Percentiles rank a stretch among this genome's conserved stretches.
Evolutionary conservation across 2,113 vertebrate species (phyloP).

Genomic region (Grus americana): DNA sequence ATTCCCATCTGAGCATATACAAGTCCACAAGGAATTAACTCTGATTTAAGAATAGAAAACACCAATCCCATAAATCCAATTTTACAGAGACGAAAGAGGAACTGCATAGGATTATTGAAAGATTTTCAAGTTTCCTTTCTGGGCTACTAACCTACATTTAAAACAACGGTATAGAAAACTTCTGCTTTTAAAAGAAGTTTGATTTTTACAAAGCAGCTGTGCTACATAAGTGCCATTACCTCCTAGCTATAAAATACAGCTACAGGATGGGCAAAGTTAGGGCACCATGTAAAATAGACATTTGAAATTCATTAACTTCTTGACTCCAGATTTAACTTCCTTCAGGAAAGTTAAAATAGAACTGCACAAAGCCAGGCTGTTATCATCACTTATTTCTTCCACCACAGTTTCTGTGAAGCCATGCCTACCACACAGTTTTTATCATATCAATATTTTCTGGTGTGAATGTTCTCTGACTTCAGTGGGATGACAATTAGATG

Average conservation of each 20-base stretch:
- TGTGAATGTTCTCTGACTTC: background rate
- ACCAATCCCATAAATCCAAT: background rate
- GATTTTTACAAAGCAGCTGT: background rate
- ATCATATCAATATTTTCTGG: background rate
- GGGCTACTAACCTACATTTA: background rate
- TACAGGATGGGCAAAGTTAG: background rate
- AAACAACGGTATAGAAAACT: background rate
- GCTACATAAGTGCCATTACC: background rate
- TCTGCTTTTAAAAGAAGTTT: background rate
- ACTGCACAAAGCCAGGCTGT: background rate
- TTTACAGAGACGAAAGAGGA: background rate
- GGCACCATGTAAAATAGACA: background rate
- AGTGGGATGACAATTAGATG: background rate
- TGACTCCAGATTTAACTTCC: background rate
- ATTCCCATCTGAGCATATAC: background rate
- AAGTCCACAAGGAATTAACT: background rate
- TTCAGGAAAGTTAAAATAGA: background rate
- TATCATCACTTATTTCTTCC: background rate
- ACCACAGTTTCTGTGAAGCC: background rate
- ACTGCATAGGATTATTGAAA: background rate
- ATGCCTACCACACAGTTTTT: background rate
- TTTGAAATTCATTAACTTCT: background rate
- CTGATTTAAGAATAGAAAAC: background rate
- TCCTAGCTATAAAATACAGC: background rate
- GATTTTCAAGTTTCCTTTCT: background rate